Evolutionary conservation across 2,113 vertebrate genomes (phyloP), one percentile per base, ranked within the genome.

Genomic region (Mesoclemmys tuberculata): DNA sequence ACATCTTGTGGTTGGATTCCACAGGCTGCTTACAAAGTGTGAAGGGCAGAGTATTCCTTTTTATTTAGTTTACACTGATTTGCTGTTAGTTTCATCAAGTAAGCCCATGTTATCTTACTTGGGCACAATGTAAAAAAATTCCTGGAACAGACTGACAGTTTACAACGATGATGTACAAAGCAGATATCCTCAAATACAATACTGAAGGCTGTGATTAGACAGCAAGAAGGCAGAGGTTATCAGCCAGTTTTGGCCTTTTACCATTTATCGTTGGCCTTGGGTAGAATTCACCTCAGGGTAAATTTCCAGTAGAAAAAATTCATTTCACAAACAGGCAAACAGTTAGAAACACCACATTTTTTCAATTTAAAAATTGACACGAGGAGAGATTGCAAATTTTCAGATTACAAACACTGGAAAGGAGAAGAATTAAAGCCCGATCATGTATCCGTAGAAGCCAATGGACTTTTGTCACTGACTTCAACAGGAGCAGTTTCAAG

Each of bases 221-320:
- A 93, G 84, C 52, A 74, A 31, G 87, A 93, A 93, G 87, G 89
- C 89, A 95, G 80, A n/a, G 86, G 51, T 51, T 51, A 77, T 81
- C 92, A 52, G 80, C 86, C 91, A 90, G 75, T 93, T 96, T 90
- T 85, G 91, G 78, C 71, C 54, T 94, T 85, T 96, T 38, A 58
- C 44, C 90, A 87, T 78, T 96, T 93, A 94, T 92, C 86, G 90
- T 79, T 61, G 82, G 84, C 90, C 91, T 92, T 80, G 77, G 92
- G 93, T 89, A 94, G 90, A 58, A 27, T 19, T 58, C 6, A 58
- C 10, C 29, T 58, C 27, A 58, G 84, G 92, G 82, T 3, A 1
- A 90, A 58, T 91, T 97, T 96, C 95, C 91, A 95, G 88, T 27
- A 95, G 84, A 91, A 91, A 91, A 93, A 90, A 92, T 1, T 31